Conservation (phyloP, 1,140 invertebrate genomes). For the Drosophila novamexicana region DNA sequence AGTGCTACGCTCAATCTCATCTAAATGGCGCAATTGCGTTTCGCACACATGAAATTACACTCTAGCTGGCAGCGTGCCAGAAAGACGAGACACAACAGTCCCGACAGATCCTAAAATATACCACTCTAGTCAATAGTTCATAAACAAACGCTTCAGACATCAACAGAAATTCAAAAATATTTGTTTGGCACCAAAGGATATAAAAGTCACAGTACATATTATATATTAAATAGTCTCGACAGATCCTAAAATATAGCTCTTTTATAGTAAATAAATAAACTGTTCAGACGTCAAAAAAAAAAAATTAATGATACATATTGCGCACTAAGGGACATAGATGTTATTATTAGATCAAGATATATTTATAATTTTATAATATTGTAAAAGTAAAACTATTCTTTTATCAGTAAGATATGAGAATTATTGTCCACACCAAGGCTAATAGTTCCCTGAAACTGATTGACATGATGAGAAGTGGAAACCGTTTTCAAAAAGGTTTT, state of each 20-base stretch:
- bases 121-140: neutral
- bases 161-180: neutral
- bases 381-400: too few relatives aligned
- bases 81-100: neutral
- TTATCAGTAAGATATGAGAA: too few relatives aligned
- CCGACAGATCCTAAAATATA: neutral
- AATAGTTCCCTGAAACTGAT: too few relatives aligned
- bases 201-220: too few relatives aligned
- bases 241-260: neutral
- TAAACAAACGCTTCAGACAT: neutral
- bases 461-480: too few relatives aligned
- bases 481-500: too few relatives aligned
- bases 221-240: too few relatives aligned
- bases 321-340: too few relatives aligned
- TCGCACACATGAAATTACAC: slow-evolving; percentile 70
- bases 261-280: neutral
- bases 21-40: slow-evolving; percentile 80
- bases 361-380: too few relatives aligned
- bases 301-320: neutral
- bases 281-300: neutral
- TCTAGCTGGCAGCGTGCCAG: slow-evolving; percentile 37
- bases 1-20: slow-evolving; percentile 51
- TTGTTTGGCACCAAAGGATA: too few relatives aligned
- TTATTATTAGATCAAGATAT: too few relatives aligned
- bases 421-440: too few relatives aligned